A percentile compares a stretch with the other conserved stretches of the same genome.
Evolutionary conservation across 2,888 invertebrate species (phyloP).

Genomic region (Sericinus montela): DNA sequence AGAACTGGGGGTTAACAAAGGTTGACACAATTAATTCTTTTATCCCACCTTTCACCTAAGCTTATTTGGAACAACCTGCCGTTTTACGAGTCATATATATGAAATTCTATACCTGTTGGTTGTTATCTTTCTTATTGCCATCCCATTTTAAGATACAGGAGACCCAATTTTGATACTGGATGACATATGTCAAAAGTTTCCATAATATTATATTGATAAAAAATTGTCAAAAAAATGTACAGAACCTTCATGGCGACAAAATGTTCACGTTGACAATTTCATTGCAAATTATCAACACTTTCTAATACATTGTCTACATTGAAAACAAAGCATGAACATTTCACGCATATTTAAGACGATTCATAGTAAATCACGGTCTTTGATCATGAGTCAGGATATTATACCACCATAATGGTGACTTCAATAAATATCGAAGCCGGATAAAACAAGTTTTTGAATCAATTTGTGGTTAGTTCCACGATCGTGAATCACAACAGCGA

Average conservation of each 20-base stretch:
- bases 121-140: no score
- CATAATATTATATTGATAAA: no score
- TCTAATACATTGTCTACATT: conserved; percentile 33
- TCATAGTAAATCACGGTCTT: conserved; percentile 36
- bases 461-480: conserved; percentile 49
- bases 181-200: no score
- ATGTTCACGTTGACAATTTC: conserved; percentile 1
- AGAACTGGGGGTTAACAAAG: no score
- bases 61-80: no score
- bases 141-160: no score
- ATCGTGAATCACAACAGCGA: conserved; percentile 48
- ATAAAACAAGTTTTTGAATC: conserved; percentile 49
- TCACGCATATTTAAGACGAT: conserved; percentile 35
- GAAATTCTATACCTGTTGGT: no score
- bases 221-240: background rate
- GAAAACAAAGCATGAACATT: conserved; percentile 32
- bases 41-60: no score
- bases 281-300: conserved; percentile 23
- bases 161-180: no score
- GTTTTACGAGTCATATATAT: no score
- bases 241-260: conserved; percentile 1
- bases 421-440: conserved; percentile 38
- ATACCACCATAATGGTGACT: conserved; percentile 20
- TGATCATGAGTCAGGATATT: conserved; percentile 43
- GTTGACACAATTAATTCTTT: no score